Evolutionary conservation across 2,888 invertebrate species (phyloP).

Genomic region (Hydrotaea diabolus): DNA sequence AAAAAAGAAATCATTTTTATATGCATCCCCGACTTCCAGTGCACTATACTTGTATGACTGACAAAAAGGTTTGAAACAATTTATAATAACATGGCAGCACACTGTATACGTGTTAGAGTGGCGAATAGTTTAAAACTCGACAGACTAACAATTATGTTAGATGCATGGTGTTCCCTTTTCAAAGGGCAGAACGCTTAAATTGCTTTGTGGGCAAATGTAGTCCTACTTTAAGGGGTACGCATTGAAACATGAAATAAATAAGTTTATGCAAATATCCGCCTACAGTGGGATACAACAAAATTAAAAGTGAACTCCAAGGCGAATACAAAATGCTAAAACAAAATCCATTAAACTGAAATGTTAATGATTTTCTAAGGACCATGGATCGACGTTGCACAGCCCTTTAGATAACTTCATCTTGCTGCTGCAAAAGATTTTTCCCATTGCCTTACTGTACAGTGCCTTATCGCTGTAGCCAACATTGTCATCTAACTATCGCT

Average conservation of each 20-base stretch:
- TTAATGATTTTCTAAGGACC: too few species aligned
- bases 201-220: conserved; percentile 18
- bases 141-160: not conserved
- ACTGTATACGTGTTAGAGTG: not conserved
- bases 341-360: too few species aligned
- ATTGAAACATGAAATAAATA: conserved; percentile 32
- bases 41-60: too few species aligned
- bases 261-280: not conserved
- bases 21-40: too few species aligned
- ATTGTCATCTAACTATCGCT: not conserved
- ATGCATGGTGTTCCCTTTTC: not conserved
- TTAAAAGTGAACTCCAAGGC: too few species aligned
- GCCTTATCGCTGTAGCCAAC: not conserved
- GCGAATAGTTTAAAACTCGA: not conserved
- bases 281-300: not conserved
- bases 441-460: not conserved
- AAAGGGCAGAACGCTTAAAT: conserved; percentile 12
- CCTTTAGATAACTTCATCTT: too few species aligned
- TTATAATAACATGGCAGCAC: not conserved
- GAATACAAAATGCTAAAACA: too few species aligned
- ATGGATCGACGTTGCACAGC: too few species aligned
- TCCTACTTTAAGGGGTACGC: conserved; percentile 35
- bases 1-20: too few species aligned
- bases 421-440: too few species aligned
- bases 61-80: too few species aligned